Evolutionary conservation across 1,140 invertebrate genomes (phyloP), one percentile per base, ranked within the genome.

Genomic region (Cydia splendana): DNA sequence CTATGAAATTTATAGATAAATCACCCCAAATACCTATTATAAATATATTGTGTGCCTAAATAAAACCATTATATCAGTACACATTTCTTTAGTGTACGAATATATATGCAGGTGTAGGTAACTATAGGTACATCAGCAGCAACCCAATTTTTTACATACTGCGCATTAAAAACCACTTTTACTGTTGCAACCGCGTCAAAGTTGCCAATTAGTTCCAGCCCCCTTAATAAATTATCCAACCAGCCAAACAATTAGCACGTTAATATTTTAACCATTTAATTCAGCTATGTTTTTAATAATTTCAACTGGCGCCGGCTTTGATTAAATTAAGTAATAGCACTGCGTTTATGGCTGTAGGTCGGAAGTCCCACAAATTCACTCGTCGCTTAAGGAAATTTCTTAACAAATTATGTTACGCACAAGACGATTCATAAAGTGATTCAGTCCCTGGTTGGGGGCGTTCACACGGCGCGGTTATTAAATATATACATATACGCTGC

Each of bases 371-470:
- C 67, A 71, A 71, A 71, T 71, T 71, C n/a, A 71, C 34, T 42
- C 34, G 67, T 71, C 67, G 67, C 67, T 71, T 71, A 71, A 71
- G 67, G 67, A 71, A 71, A 71, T 71, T 42, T 71, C 67, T 71
- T 71, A 71, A 71, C 67, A 71, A 71, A 71, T 71, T 34, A 71
- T 71, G 67, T 71, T 71, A 71, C 67, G 67, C 67, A 38, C 67
- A 71, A 71, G 67, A 71, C 34, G 34, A 80, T 80, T 80, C 76
- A 77, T 79, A 77, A 79, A 80, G 76, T 53, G 76, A 78, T 82
- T 78, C 76, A 69, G 65, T 77, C 74, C 42, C 67, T 77, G 79
- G 67, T 13, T 74, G 81, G 77, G 77, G 76, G 78, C 73, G 75
- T 76, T 79, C 77, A 81, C 15, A 62, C 57, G 67, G 34, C 30